Conservation (phyloP, 2,888 invertebrate genomes). For the Deilephila porcellus region DNA sequence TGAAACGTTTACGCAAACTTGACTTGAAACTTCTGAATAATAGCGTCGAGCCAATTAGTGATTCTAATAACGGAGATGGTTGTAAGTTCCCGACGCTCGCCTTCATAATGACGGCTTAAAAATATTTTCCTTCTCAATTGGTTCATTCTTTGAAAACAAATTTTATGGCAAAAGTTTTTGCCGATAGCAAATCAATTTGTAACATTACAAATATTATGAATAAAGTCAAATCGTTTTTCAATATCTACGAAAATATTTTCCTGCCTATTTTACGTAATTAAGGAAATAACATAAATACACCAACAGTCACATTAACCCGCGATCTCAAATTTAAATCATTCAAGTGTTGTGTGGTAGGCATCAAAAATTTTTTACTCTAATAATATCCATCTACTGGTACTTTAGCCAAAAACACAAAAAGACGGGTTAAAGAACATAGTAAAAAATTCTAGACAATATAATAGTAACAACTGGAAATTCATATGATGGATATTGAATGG, state of each 20-base stretch:
- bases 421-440: too few relatives aligned
- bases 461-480: not conserved
- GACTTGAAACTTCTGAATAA: slow-evolving; percentile 50
- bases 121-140: slow-evolving; percentile 29
- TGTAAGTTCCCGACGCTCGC: slow-evolving; percentile 40
- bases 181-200: slow-evolving; percentile 7
- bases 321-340: too few relatives aligned
- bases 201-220: not conserved
- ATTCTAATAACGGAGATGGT: slow-evolving; percentile 46
- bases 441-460: too few relatives aligned
- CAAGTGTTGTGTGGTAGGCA: too few relatives aligned
- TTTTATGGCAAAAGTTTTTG: not conserved
- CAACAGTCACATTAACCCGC: too few relatives aligned
- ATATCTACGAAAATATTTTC: too few relatives aligned
- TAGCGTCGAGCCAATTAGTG: slow-evolving; percentile 52
- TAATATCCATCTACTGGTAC: too few relatives aligned
- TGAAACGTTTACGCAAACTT: slow-evolving; percentile 47
- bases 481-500: not conserved
- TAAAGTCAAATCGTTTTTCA: too few relatives aligned
- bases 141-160: not conserved
- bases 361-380: too few relatives aligned
- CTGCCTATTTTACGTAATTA: too few relatives aligned
- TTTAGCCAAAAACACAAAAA: too few relatives aligned
- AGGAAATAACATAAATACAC: too few relatives aligned
- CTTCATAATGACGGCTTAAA: slow-evolving; percentile 36